phyloP scores from a whole-genome alignment of 2,888 invertebrate species.

The Gerris lacustris region DNA sequence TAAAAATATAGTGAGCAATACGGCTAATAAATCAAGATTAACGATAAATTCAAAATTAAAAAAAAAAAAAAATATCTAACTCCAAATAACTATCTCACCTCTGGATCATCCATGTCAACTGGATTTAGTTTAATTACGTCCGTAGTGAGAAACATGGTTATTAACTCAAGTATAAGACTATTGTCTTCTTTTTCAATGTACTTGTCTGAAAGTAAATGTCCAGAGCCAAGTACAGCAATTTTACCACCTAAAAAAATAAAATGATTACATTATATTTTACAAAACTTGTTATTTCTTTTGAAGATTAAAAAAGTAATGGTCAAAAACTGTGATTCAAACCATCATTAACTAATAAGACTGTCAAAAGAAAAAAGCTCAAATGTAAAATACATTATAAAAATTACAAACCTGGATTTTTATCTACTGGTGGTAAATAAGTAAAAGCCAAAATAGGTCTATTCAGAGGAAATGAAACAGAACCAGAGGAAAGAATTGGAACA shows the following conservation, averaged over 20 bases:
- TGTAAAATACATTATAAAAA: slow-evolving; percentile 17
- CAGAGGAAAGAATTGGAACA: slow-evolving; percentile 77
- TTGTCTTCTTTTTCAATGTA: slow-evolving; percentile 92
- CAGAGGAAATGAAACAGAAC: slow-evolving; percentile 85
- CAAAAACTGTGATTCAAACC: no score
- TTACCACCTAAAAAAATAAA: slow-evolving; percentile 45
- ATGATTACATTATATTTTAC: not conserved
- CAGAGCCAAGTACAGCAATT: slow-evolving; percentile 82
- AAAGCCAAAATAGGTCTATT: slow-evolving; percentile 81
- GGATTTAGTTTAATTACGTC: slow-evolving; percentile 56
- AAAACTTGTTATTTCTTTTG: no score
- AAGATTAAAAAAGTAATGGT: not conserved
- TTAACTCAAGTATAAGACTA: slow-evolving; percentile 71
- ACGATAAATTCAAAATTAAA: no score
- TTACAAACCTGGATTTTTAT: not conserved
- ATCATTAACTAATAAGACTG: no score
- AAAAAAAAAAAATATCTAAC: no score
- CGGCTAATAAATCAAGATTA: no score
- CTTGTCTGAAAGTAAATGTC: slow-evolving; percentile 80
- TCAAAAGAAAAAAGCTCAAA: no score
- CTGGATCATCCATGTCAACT: slow-evolving; percentile 86
- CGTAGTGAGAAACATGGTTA: slow-evolving; percentile 66
- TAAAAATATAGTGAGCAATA: no score
- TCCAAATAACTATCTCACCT: no score
- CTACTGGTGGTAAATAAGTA: slow-evolving; percentile 19